These are phyloP conservation scores for Napeogenes inachia DNA, from an alignment of 2,888 invertebrate species.

Conservation along the genomic window DNA sequence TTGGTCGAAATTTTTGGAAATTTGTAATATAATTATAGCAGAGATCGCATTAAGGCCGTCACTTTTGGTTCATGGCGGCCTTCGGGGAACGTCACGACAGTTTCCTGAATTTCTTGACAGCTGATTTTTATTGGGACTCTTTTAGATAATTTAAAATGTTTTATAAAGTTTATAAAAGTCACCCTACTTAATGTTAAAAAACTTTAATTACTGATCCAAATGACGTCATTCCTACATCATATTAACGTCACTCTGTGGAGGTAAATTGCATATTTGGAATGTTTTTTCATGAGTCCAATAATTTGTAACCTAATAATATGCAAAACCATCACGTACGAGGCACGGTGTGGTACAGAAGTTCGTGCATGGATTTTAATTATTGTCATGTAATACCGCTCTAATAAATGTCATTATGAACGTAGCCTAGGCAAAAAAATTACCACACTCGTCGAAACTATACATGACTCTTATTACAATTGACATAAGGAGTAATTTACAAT, in stretches of 20 bases:
- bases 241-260: background rate
- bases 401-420: slow-evolving; percentile 76
- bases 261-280: slow-evolving; percentile 18
- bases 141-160: slow-evolving; percentile 15
- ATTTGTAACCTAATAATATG: slow-evolving; percentile 64
- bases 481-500: slow-evolving; percentile 33
- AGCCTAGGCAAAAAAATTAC: slow-evolving; percentile 44
- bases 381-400: slow-evolving; percentile 75
- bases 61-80: slow-evolving; percentile 66
- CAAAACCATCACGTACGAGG: slow-evolving; percentile 62
- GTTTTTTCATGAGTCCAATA: slow-evolving; percentile 34
- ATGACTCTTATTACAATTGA: slow-evolving; percentile 15
- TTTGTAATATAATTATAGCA: slow-evolving; percentile 69
- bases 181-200: slow-evolving; percentile 1
- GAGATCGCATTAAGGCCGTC: slow-evolving; percentile 69
- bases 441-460: slow-evolving; percentile 18
- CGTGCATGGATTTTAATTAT: slow-evolving; percentile 77
- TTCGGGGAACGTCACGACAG: slow-evolving; percentile 45
- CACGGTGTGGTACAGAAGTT: slow-evolving; percentile 69
- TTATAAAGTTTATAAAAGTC: background rate
- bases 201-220: background rate
- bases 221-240: slow-evolving; percentile 1
- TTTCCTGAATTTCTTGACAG: slow-evolving; percentile 43
- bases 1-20: slow-evolving; percentile 62
- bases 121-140: slow-evolving; percentile 41